These are phyloP conservation scores for Drosophila lacicola DNA, from an alignment of 2,888 invertebrate species.

Conservation along the genomic window DNA sequence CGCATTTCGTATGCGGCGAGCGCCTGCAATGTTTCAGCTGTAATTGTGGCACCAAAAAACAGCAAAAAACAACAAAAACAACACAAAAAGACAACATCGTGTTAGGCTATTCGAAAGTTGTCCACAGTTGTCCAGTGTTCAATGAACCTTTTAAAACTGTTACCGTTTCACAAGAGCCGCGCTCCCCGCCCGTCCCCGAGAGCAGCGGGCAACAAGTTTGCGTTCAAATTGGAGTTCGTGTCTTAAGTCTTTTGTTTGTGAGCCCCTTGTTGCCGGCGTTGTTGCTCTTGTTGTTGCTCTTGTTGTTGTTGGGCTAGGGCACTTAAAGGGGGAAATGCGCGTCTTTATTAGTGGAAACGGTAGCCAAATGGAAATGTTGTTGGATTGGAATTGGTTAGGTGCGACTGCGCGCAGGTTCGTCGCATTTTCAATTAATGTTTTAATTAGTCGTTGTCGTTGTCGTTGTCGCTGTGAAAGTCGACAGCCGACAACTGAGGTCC, in stretches of 20 bases:
- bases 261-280: slow-evolving; percentile 2
- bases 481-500: background rate
- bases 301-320: slow-evolving; percentile 4
- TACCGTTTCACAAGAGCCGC: slow-evolving; percentile 41
- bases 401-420: slow-evolving; percentile 14
- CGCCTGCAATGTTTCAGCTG: slow-evolving; percentile 33
- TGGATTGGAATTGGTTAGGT: slow-evolving; percentile 22
- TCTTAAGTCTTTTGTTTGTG: slow-evolving; percentile 61
- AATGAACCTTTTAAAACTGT: slow-evolving; percentile 70
- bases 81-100: slow-evolving; percentile 23
- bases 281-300: background rate
- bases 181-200: background rate
- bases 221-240: slow-evolving; percentile 51
- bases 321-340: slow-evolving; percentile 33
- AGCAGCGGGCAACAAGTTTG: slow-evolving; percentile 10
- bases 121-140: slow-evolving; percentile 62
- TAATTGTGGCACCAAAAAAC: slow-evolving; percentile 59
- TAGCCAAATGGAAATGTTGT: slow-evolving; percentile 38
- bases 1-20: slow-evolving; percentile 43
- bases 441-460: slow-evolving; percentile 46
- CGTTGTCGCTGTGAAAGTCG: slow-evolving; percentile 22
- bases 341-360: slow-evolving; percentile 42
- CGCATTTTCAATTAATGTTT: slow-evolving; percentile 55
- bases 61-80: slow-evolving; percentile 14
- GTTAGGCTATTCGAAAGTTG: slow-evolving; percentile 65